Percentiles rank a stretch among this genome's conserved stretches.
Evolutionary conservation across 2,888 invertebrate genomes (phyloP).

Genomic region (Eupithecia tripunctaria): DNA sequence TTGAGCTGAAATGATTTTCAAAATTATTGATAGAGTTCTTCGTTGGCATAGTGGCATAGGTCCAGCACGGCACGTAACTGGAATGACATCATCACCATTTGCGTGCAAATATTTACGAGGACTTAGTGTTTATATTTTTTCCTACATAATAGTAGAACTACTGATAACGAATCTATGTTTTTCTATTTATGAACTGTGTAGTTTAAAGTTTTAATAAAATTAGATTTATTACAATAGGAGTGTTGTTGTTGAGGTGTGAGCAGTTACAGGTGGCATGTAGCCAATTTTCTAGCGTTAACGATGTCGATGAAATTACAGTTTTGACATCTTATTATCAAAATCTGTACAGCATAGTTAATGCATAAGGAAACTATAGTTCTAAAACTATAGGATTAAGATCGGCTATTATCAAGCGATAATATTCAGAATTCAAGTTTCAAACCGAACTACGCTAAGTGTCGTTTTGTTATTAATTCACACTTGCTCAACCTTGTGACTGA

Average conservation of each 20-base stretch:
- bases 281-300: constrained; percentile 17
- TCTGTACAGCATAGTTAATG: not conserved
- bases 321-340: not conserved
- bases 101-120: constrained; percentile 21
- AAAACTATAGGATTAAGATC: not conserved
- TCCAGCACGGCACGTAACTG: constrained; percentile 45
- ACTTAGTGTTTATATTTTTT: constrained; percentile 11
- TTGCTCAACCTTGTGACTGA: constrained; percentile 20
- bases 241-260: constrained; percentile 12
- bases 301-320: constrained; percentile 11
- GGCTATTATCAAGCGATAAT: not conserved
- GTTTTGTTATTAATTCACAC: constrained; percentile 7
- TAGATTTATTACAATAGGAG: constrained; percentile 8
- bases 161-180: constrained; percentile 4
- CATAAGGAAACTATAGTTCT: not conserved
- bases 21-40: no score
- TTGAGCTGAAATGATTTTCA: not conserved
- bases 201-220: constrained; percentile 4
- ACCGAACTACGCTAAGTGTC: not conserved
- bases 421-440: not conserved
- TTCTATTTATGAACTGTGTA: constrained; percentile 10
- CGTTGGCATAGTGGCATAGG: constrained; percentile 47
- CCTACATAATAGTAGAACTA: constrained; percentile 1
- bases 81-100: constrained; percentile 45
- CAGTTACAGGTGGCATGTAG: constrained; percentile 18